These are phyloP conservation scores for Hippolais icterina DNA, from an alignment of 2,113 vertebrate species.

Conservation along the genomic window DNA sequence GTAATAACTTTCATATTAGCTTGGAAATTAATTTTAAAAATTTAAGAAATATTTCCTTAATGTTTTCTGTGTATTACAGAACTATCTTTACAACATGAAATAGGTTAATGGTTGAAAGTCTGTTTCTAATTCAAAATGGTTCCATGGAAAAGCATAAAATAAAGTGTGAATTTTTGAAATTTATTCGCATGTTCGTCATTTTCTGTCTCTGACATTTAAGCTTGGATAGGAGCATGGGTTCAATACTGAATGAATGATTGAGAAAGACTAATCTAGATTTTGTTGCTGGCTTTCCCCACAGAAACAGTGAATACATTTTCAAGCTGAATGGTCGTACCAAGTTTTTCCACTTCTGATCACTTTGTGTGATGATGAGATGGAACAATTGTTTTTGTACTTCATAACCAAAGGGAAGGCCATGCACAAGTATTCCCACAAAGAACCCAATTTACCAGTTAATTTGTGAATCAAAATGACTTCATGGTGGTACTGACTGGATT, in stretches of 20 bases:
- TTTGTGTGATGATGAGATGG: not conserved
- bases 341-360: not conserved
- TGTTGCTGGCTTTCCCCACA: not conserved
- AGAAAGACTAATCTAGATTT: not conserved
- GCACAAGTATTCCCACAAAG: not conserved
- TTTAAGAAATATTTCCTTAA: conserved; percentile 24
- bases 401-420: not conserved
- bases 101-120: conserved; percentile 4
- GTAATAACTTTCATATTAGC: conserved; percentile 61
- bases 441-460: not conserved
- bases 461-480: not conserved
- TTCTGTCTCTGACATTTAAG: not conserved
- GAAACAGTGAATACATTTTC: not conserved
- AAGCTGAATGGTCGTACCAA: not conserved
- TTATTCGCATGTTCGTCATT: not conserved
- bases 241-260: not conserved
- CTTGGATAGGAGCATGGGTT: not conserved
- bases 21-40: conserved; percentile 57
- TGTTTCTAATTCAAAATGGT: conserved; percentile 19
- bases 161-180: not conserved
- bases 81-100: conserved; percentile 46
- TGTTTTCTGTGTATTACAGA: conserved; percentile 8
- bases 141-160: not conserved
- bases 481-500: not conserved
- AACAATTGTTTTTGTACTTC: not conserved